A percentile compares a stretch with the other conserved stretches of the same genome.
phyloP scores from a whole-genome alignment of 2,797 vertebrate species.

The Cottoperca gobio region DNA sequence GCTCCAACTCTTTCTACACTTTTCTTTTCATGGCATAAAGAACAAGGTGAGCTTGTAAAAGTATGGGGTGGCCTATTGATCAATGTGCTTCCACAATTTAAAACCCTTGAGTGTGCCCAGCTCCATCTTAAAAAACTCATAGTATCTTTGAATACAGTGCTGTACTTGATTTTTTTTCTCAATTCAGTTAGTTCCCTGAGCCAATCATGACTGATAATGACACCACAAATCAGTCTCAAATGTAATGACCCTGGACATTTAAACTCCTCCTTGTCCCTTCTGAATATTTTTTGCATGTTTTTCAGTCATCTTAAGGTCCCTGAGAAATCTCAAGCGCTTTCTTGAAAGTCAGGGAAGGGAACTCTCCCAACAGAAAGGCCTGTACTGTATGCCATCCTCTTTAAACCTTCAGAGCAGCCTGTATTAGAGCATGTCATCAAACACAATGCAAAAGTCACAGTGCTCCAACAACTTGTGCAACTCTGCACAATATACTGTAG shows the following conservation, averaged over 20 bases:
- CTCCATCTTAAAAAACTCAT: background rate
- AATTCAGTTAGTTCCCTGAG: background rate
- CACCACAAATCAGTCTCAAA: background rate
- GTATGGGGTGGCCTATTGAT: background rate
- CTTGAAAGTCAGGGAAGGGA: slow-evolving; percentile 7
- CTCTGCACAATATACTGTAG: background rate
- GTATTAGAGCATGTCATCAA: slow-evolving; percentile 3
- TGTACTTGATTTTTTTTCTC: background rate
- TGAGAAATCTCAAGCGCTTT: background rate
- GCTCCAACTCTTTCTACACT: background rate
- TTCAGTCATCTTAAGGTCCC: background rate
- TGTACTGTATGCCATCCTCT: background rate
- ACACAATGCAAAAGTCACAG: background rate
- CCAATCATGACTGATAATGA: background rate
- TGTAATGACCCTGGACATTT: background rate
- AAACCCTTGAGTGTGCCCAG: background rate
- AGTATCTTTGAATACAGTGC: background rate
- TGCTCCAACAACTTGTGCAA: background rate
- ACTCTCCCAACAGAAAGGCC: background rate
- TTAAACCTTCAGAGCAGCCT: slow-evolving; percentile 14
- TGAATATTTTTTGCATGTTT: background rate
- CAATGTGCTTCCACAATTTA: background rate
- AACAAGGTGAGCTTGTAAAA: background rate
- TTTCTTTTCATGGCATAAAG: background rate
- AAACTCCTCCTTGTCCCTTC: background rate